Percentiles rank a stretch among this genome's conserved stretches.
phyloP scores from a whole-genome alignment of 1,140 invertebrate species.

The Bombyx mori region ASM3026992v2 NC_085111.1:9930001-9930500 shows the following conservation, averaged over 20 bases:
- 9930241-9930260: constrained; percentile 33
- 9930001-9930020: constrained; percentile 41
- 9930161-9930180: constrained; percentile 48
- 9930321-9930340: no score
- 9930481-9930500: no score
- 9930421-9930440: no score
- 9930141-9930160: constrained; percentile 48
- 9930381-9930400: no score
- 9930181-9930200: constrained; percentile 43
- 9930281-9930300: constrained; percentile 3
- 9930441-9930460: no score
- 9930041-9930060: constrained; percentile 29
- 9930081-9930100: constrained; percentile 23
- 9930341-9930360: no score
- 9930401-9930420: no score
- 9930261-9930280: constrained; percentile 40
- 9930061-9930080: constrained; percentile 20
- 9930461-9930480: no score
- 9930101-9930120: constrained; percentile 45
- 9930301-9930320: not conserved
- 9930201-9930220: constrained; percentile 33
- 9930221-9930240: constrained; percentile 41
- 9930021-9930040: constrained; percentile 45
- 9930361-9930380: no score
- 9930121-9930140: constrained; percentile 58